Conservation (phyloP, 2,797 vertebrate genomes). For the Lateolabrax maculatus region DNA sequence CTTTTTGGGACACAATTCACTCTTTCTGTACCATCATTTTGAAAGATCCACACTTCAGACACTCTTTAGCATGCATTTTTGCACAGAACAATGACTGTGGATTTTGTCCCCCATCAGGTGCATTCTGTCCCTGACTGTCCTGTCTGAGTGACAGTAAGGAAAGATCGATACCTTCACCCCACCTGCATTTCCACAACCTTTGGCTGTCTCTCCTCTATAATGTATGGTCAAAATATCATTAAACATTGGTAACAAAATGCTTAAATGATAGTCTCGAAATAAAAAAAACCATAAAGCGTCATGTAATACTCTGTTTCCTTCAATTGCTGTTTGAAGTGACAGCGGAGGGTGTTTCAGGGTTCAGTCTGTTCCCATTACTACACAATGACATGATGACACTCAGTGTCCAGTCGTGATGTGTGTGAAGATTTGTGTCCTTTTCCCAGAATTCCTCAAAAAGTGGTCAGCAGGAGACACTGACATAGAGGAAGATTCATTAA, state of each 20-base stretch:
- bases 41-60: too few relatives aligned
- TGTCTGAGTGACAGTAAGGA: too few relatives aligned
- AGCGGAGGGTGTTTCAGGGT: not conserved
- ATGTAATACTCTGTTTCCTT: not conserved
- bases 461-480: not conserved
- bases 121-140: too few relatives aligned
- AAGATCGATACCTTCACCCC: too few relatives aligned
- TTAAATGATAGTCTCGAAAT: not conserved
- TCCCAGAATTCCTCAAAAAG: not conserved
- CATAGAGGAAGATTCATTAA: not conserved
- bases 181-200: not conserved
- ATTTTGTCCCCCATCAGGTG: too few relatives aligned
- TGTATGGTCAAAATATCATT: not conserved
- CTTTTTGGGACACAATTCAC: too few relatives aligned
- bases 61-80: too few relatives aligned
- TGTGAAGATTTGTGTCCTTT: not conserved
- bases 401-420: not conserved
- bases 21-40: too few relatives aligned
- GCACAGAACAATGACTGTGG: too few relatives aligned
- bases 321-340: not conserved
- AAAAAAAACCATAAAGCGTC: not conserved
- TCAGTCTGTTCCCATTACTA: conserved; percentile 4
- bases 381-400: conserved; percentile 15
- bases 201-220: not conserved
- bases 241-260: not conserved